Conservation (phyloP, 2,113 vertebrate genomes). For the Glareola pratincola region DNA sequence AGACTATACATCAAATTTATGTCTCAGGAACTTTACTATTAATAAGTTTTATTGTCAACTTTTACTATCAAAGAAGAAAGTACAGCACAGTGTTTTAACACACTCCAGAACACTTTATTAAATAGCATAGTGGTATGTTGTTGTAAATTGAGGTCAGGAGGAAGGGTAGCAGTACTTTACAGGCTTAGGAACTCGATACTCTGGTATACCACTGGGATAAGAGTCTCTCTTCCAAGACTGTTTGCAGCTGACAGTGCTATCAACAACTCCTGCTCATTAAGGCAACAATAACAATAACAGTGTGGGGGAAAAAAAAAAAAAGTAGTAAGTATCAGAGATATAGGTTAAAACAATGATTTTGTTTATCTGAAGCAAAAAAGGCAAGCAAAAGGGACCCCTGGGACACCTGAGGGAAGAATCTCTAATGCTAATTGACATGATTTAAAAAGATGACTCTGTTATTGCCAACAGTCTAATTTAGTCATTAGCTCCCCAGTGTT, state of each 20-base stretch:
- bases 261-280: slow-evolving; percentile 20
- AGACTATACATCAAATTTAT: slow-evolving; percentile 29
- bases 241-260: not conserved
- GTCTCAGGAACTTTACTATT: slow-evolving; percentile 22
- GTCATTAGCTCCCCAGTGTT: slow-evolving; percentile 64
- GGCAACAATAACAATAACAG: not conserved
- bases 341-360: slow-evolving; percentile 60
- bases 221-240: not conserved
- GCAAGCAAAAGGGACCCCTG: slow-evolving; percentile 55
- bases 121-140: not conserved
- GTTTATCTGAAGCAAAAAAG: slow-evolving; percentile 70
- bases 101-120: not conserved
- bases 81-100: not conserved
- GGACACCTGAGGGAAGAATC: slow-evolving; percentile 65
- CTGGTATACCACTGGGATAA: not conserved
- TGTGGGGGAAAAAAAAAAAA: not conserved
- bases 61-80: slow-evolving; percentile 47
- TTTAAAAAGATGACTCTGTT: slow-evolving; percentile 70
- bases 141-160: not conserved
- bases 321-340: not conserved
- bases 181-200: not conserved
- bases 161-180: not conserved
- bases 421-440: slow-evolving; percentile 74
- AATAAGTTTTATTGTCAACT: slow-evolving; percentile 29
- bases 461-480: slow-evolving; percentile 70